Base-by-base conservation (phyloP, 2,888 invertebrate genomes). In the Tanytarsus gracilentus region DNA sequence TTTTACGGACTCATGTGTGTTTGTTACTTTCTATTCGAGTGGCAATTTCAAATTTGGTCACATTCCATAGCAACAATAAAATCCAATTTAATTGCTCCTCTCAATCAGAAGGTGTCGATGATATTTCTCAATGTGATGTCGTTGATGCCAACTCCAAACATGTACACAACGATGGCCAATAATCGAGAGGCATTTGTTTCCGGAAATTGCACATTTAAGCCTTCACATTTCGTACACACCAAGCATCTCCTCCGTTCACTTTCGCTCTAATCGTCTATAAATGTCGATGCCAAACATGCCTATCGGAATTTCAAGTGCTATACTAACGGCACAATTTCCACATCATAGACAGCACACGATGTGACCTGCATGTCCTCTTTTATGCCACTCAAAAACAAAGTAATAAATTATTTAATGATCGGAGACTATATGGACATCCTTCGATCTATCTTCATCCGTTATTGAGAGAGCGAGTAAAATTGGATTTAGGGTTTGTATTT, bases 381-480 rank as follows among this genome's bases (percentile, higher is more conserved):
- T 44, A 23, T 44, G 44, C 55, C 40, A 55, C 55, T 55, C 40
- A 39, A 55, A 48, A 55, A 55, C 55, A 55, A 55, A 55, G 55
- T 55, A 55, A 55, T 55, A 55, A 55, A 55, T 55, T 55, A 55
- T 55, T 55, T 55, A 55, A 40, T 55, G 55, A 55, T 55, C 18
- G 55, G 55, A 25, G 44, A 44, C 44, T 44, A 23, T 44, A 5
- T 18, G 44, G 16, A 44, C 8, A 9, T 8, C 23, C 44, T 40
- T 33, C 33, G 9, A 33, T 33, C 6, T n/a, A 5, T 33, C n/a
- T 33, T 2, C n/a, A 33, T 33, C 33, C n/a, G n/a, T n/a, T n/a
- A n/a, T n/a, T n/a, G n/a, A n/a, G n/a, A n/a, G n/a, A n/a, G n/a
- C n/a, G n/a, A n/a, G n/a, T n/a, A n/a, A n/a, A n/a, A n/a, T n/a